These are phyloP conservation scores for Porites rus DNA, from an alignment of 92 coral and sea anemone genomes.

Conservation along the genomic window DNA sequence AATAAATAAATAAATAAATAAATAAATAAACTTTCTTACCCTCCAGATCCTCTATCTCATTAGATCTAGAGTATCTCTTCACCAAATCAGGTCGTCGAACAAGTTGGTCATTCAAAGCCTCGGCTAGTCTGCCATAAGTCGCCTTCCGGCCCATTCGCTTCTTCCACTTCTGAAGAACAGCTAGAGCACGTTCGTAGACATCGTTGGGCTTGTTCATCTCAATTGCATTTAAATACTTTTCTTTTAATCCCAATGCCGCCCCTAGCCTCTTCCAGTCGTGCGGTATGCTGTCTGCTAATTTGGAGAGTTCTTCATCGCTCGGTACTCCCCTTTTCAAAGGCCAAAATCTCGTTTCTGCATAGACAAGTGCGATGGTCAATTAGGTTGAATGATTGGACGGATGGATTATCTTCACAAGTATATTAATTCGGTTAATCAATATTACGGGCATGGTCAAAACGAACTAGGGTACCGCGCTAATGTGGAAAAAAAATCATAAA, in stretches of 20 bases:
- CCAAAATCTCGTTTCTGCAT: constrained; percentile 5
- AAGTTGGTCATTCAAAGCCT: constrained; percentile 16
- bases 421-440: neutral
- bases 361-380: neutral
- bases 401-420: neutral
- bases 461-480: no score
- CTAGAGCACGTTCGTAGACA: constrained; percentile 21
- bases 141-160: constrained; percentile 16
- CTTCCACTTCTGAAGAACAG: constrained; percentile 34
- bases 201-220: neutral
- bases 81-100: constrained; percentile 25
- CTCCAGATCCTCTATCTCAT: neutral
- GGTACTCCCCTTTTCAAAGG: constrained; percentile 30
- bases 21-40: neutral
- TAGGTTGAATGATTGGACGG: neutral
- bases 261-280: constrained; percentile 32
- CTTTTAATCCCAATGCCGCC: constrained; percentile 15
- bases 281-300: neutral
- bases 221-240: constrained; percentile 10
- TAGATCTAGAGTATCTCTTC: neutral
- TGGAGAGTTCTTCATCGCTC: neutral
- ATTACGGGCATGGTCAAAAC: neutral
- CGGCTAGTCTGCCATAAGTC: constrained; percentile 7
- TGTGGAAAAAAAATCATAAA: no score
- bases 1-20: no score